Evolutionary conservation across 2,113 vertebrate genomes (phyloP), one percentile per base, ranked within the genome.

Genomic region (Puntigrus tetrazona): DNA sequence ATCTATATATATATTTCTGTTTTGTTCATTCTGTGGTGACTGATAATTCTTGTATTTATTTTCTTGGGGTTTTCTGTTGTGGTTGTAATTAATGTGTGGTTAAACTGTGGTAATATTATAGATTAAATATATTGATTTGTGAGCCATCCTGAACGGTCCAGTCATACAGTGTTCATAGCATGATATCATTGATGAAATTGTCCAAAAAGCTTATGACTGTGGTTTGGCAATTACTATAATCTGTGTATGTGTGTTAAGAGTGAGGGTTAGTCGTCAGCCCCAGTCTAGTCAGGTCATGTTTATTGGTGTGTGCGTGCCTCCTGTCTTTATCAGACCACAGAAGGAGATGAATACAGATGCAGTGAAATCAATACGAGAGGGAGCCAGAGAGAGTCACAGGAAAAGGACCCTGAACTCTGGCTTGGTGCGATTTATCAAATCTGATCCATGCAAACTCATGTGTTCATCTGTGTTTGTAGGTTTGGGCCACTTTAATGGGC

Each of bases 251-350:
- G 69, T 25, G 27, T 70, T 59, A 27, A 57, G 16, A 41, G 52
- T 74, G 34, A 63, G 65, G 31, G 86, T 85, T 87, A 90, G 83
- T 89, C 85, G 90, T 90, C 90, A 91, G 89, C 36, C 84, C 85
- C 0, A 74, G 81, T 74, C 45, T 16, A 85, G 86, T 91, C 89
- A 87, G 89, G 88, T 84, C 89, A 89, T 90, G 84, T 91, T 91
- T 88, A 87, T 86, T 69, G 82, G 72, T 84, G 86, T 87, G 90
- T 91, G 88, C 87, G 86, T 81, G 79, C 80, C 82, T 79, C 73
- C n/a, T 61, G 55, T 81, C 38, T 87, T 87, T 88, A 88, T 90
- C 76, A 31, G 36, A 45, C 0, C 75, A 5, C 72, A 70, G 81
- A 69, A n/a, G 45, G 8, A 29, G 57, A 82, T 59, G 63, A 83